Conservation (phyloP, 2,888 invertebrate genomes). For the Hyposoter dolosus region DNA sequence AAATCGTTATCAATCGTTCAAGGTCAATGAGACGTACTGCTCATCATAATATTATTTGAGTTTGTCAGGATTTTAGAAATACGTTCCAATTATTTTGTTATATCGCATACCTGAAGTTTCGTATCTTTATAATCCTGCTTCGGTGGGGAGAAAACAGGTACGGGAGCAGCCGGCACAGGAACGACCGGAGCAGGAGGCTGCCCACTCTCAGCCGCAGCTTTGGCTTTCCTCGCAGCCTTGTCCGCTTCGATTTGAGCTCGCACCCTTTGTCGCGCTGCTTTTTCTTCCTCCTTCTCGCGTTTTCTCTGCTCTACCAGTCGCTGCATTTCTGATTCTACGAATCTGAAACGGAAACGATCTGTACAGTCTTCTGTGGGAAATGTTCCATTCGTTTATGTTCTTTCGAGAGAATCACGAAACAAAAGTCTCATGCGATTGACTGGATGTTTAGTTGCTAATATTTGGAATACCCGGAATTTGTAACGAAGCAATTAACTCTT, state of each 20-base stretch:
- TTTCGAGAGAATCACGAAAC: neutral
- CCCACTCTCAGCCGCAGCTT: constrained; percentile 83
- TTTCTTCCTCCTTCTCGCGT: constrained; percentile 95
- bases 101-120: constrained; percentile 87
- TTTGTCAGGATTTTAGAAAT: neutral
- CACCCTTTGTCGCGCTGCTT: constrained; percentile 93
- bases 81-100: neutral
- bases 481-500: neutral
- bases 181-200: constrained; percentile 80
- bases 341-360: constrained; percentile 77
- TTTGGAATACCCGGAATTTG: neutral
- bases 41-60: neutral
- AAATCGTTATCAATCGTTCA: too few relatives aligned
- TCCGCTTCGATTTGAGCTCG: constrained; percentile 96
- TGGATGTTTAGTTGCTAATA: neutral
- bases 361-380: neutral
- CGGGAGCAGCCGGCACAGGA: constrained; percentile 77
- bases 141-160: constrained; percentile 73
- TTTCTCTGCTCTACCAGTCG: constrained; percentile 94
- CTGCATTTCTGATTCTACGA: constrained; percentile 93
- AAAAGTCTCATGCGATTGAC: neutral
- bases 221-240: constrained; percentile 92
- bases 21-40: too few relatives aligned
- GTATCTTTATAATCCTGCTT: constrained; percentile 89
- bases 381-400: neutral